Base-by-base conservation (phyloP, 2,888 invertebrate species). In the Microctonus aethiopoides region DNA sequence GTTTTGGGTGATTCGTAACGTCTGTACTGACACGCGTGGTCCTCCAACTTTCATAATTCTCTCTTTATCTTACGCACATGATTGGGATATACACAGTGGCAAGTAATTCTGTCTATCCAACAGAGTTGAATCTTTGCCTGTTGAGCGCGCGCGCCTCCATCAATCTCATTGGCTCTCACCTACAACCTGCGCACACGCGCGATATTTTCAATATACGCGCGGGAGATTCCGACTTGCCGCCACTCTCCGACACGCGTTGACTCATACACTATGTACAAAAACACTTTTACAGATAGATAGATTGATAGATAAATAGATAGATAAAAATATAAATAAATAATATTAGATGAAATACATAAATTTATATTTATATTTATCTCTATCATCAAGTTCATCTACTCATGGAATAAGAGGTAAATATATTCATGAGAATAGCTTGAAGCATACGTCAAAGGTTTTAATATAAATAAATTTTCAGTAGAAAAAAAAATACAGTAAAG, bases 1-100 rank as follows among this genome's bases (percentile, higher is more conserved):
- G 80, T 80, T 83, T 84, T 79, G 82, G 83, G 81, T 84, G 82
- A 81, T 81, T 82, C 82, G 76, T 75, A 75, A 74, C 76, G 75
- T 79, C 74, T 77, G 70, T 64, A 78, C 74, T 75, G 73, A 72
- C 78, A 77, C 75, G 67, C 72, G 72, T 68, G 72, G 71, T 77
- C 72, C 70, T 71, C 73, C n/a, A n/a, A 66, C 65, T 52, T 36
- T 69, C 70, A 62, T 72, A 59, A 68, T 71, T 72, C 72, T 36
- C 16, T 51, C 56, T 54, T 36, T 61, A 41, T 16, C 59, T 32
- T 41, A 61, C 54, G n/a, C 39, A 46, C 64, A 46, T 10, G 29
- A 7, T 20, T 34, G 7, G 4, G 26, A 10, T 24, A 11, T 26
- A 20, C 11, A 22, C 11, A 56, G 46, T 63, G n/a, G 10, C 2